These are phyloP conservation scores for Passer domesticus DNA, from an alignment of 2,113 vertebrate species.

Conservation along the genomic window DNA sequence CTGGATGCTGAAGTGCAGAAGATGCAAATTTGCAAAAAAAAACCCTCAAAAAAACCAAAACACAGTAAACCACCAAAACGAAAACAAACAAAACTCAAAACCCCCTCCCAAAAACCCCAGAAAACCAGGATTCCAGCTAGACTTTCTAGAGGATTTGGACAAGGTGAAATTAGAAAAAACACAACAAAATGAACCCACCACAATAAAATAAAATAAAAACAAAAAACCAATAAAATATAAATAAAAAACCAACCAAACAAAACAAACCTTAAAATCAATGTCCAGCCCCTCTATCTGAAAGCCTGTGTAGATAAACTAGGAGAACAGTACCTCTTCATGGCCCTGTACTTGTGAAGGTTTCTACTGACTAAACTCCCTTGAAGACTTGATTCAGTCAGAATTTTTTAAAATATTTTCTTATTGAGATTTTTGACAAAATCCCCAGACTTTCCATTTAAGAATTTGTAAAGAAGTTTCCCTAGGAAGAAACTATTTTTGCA, in stretches of 20 bases:
- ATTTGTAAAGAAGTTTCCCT: not conserved
- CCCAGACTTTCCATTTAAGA: not conserved
- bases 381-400: not conserved
- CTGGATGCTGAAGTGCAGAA: not conserved
- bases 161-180: not conserved
- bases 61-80: not conserved
- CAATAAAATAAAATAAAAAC: not conserved
- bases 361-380: not conserved
- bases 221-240: too few relatives aligned
- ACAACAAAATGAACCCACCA: not conserved
- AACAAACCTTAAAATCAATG: not conserved
- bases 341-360: not conserved
- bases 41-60: not conserved
- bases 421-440: not conserved
- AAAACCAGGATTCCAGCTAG: not conserved
- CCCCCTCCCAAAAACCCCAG: too few relatives aligned
- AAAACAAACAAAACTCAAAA: not conserved
- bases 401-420: not conserved
- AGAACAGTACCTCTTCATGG: not conserved
- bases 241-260: not conserved
- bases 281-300: not conserved
- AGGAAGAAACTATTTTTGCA: not conserved
- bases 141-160: not conserved
- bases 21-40: not conserved
- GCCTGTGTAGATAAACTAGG: not conserved